Evolutionary conservation across 2,113 vertebrate species (phyloP).

Genomic region (Nycticorax nycticorax): DNA sequence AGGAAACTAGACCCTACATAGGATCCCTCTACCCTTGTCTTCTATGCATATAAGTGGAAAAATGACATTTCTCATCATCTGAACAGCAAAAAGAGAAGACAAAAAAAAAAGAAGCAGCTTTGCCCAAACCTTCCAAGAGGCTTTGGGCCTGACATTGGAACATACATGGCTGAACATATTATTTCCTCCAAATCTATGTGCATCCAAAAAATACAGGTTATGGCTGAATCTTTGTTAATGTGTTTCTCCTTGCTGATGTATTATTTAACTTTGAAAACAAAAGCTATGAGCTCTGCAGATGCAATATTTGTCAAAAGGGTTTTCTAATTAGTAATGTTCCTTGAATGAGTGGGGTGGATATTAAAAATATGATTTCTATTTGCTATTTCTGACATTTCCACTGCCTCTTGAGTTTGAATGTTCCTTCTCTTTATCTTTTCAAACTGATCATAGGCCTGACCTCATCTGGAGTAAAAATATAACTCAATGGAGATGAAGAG

Average conservation of each 20-base stretch:
- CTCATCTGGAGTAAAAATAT: neutral
- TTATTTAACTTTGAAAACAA: neutral
- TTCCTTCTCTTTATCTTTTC: neutral
- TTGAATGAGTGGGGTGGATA: neutral
- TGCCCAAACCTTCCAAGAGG: neutral
- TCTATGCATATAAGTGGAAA: neutral
- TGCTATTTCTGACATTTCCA: neutral
- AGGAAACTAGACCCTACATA: neutral
- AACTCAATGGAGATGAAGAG: neutral
- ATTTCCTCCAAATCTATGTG: neutral
- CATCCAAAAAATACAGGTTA: neutral
- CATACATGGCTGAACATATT: neutral
- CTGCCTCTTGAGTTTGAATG: neutral
- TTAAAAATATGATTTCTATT: neutral
- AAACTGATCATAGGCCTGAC: neutral
- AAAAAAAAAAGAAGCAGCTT: accelerated
- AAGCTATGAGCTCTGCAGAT: neutral
- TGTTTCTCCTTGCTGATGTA: neutral
- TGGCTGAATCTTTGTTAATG: neutral
- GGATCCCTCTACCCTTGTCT: neutral
- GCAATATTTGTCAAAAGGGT: neutral
- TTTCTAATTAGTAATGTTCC: neutral
- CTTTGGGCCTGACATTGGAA: neutral
- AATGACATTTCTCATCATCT: neutral
- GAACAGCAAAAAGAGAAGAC: neutral